These are phyloP conservation scores for Hozukius guyotensis DNA, from an alignment of 2,797 vertebrate genomes.

Conservation along the genomic window DNA sequence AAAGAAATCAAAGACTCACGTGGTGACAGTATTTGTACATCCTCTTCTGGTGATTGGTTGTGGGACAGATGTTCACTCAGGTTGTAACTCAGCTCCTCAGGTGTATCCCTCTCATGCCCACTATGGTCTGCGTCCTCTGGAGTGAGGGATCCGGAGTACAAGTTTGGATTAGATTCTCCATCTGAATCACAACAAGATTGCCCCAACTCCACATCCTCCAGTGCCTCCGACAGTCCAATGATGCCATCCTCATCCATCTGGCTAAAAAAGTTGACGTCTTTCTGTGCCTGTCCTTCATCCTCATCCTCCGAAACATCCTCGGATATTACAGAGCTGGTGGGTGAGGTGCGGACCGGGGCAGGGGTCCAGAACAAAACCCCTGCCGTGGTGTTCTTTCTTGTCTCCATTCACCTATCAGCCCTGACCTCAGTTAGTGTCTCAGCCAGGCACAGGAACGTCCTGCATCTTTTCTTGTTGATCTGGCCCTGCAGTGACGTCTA, in stretches of 20 bases:
- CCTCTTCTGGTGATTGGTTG: conserved; percentile 22
- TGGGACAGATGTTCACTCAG: not conserved
- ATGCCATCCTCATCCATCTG: conserved; percentile 84
- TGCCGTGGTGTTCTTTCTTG: conserved; percentile 38
- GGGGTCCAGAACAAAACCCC: conserved; percentile 72
- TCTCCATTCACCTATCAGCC: conserved; percentile 62
- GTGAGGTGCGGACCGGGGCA: conserved; percentile 56
- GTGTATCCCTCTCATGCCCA: not conserved
- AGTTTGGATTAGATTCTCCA: not conserved
- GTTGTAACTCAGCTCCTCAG: conserved; percentile 43
- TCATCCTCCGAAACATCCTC: conserved; percentile 62
- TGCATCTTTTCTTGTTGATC: conserved; percentile 15
- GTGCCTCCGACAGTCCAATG: conserved; percentile 74
- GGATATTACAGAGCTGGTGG: conserved; percentile 46
- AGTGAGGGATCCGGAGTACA: not conserved
- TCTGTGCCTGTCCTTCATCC: conserved; percentile 2
- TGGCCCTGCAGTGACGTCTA: not conserved
- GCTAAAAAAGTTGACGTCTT: conserved; percentile 64
- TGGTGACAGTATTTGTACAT: conserved; percentile 17
- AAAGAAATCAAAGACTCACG: conserved; percentile 52
- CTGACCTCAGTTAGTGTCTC: conserved; percentile 11
- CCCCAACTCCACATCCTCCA: conserved; percentile 41
- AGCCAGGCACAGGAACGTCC: conserved; percentile 33
- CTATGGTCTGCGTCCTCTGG: conserved; percentile 11
- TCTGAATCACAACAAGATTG: not conserved